Conservation (phyloP, 2,888 invertebrate genomes). For the Dryocosmus kuriphilus region DNA sequence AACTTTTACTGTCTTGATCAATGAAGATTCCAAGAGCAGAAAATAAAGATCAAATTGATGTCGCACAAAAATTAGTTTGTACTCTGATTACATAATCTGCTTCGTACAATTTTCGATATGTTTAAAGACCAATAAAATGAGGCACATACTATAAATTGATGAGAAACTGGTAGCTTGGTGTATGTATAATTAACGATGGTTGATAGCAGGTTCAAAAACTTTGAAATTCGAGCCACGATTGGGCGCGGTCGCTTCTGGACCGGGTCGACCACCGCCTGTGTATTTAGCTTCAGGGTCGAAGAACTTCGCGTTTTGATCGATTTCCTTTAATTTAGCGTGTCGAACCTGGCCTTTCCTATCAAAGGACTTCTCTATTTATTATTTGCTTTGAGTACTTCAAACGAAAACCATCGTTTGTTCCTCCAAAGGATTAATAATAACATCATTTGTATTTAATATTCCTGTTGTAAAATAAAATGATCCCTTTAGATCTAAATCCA, state of each 20-base stretch:
- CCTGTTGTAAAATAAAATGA: too few relatives aligned
- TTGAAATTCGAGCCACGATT: slow-evolving; percentile 63
- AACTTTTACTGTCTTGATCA: too few relatives aligned
- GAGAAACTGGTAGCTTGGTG: slow-evolving; percentile 11
- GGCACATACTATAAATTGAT: background rate
- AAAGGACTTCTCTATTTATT: background rate
- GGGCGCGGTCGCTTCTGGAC: slow-evolving; percentile 60
- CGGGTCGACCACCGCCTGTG: slow-evolving; percentile 49
- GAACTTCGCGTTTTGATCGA: slow-evolving; percentile 48
- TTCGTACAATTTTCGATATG: background rate
- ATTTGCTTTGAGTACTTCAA: background rate
- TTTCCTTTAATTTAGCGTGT: slow-evolving; percentile 48
- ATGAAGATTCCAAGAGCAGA: too few relatives aligned
- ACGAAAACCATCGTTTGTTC: background rate
- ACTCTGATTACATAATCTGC: background rate
- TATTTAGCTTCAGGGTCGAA: slow-evolving; percentile 44
- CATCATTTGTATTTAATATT: too few relatives aligned
- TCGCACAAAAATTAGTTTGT: background rate
- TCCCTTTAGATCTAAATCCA: too few relatives aligned
- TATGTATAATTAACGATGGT: slow-evolving; percentile 58
- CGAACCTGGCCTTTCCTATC: slow-evolving; percentile 24
- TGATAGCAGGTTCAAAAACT: slow-evolving; percentile 49
- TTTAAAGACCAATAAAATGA: background rate
- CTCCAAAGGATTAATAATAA: too few relatives aligned
- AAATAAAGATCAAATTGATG: too few relatives aligned